Conservation (phyloP, 2,113 vertebrate species). For the Spilogale gracilis region DNA sequence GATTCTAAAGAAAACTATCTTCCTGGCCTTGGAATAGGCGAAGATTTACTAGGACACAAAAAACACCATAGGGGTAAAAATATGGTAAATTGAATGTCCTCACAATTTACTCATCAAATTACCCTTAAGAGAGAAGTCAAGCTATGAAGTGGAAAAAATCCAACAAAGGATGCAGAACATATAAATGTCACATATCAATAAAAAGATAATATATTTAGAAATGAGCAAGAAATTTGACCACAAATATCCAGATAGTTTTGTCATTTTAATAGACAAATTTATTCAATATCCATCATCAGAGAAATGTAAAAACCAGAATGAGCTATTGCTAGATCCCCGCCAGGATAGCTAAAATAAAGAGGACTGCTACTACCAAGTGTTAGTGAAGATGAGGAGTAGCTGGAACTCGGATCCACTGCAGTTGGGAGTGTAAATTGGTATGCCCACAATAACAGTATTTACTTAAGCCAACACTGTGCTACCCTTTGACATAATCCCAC, state of each 20-base stretch:
- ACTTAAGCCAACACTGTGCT: not conserved
- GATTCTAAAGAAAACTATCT: not conserved
- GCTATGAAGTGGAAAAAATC: not conserved
- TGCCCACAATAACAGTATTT: fast-evolving
- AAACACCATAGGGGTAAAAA: not conserved
- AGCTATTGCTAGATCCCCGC: not conserved
- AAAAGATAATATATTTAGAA: not conserved
- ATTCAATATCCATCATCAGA: not conserved
- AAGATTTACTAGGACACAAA: not conserved
- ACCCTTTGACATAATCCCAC: not conserved
- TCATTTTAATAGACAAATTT: not conserved
- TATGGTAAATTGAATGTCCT: no score
- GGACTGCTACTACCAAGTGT: no score
- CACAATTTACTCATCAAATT: not conserved
- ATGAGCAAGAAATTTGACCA: not conserved
- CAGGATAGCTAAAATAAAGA: not conserved
- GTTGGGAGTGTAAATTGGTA: no score
- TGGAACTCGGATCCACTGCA: fast-evolving
- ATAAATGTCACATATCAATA: not conserved
- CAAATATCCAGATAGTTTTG: not conserved
- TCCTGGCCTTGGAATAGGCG: not conserved
- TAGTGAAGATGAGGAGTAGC: not conserved
- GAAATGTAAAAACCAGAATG: not conserved
- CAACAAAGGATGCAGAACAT: not conserved
- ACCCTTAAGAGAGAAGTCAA: not conserved